Evolutionary conservation across 64 coral and sea anemone genomes (phyloP).

Genomic region (Montipora cactus): DNA sequence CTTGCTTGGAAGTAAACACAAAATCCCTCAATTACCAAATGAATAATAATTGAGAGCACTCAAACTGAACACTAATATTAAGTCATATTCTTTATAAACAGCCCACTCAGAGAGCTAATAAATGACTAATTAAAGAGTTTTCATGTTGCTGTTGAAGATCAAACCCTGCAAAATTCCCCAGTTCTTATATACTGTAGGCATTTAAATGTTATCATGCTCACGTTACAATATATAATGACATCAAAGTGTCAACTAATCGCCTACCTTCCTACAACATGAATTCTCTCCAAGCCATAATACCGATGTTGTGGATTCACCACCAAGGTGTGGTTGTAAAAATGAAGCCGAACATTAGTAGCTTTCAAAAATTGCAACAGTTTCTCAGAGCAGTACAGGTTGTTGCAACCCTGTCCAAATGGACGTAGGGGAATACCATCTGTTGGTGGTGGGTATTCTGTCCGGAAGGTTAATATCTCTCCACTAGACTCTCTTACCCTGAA

Average conservation of each 20-base stretch:
- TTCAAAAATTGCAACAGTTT: conserved; percentile 88
- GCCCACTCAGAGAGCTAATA: no score
- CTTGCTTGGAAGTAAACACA: no score
- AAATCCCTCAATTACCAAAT: no score
- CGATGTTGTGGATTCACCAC: conserved; percentile 69
- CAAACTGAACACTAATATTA: no score
- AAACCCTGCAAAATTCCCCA: no score
- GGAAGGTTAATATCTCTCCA: conserved; percentile 61
- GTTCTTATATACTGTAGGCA: no score
- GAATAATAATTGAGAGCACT: no score
- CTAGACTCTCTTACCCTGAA: conserved; percentile 60
- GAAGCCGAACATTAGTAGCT: conserved; percentile 74
- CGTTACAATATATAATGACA: no score
- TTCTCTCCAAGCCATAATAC: conserved; percentile 90
- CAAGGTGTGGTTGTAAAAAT: conserved; percentile 90
- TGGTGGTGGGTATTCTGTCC: conserved; percentile 81
- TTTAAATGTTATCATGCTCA: no score
- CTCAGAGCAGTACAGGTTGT: conserved; percentile 82
- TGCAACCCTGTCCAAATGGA: conserved; percentile 78
- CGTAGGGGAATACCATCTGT: conserved; percentile 57
- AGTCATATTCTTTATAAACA: no score
- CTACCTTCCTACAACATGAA: conserved; percentile 84
- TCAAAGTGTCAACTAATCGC: neutral
- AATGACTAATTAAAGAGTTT: no score
- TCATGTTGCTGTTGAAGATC: no score